Percentiles rank a stretch among this genome's conserved stretches.
These are phyloP conservation scores for Malurus leucopterus DNA, from an alignment of 2,797 vertebrate genomes.

Conservation along the genomic window DNA sequence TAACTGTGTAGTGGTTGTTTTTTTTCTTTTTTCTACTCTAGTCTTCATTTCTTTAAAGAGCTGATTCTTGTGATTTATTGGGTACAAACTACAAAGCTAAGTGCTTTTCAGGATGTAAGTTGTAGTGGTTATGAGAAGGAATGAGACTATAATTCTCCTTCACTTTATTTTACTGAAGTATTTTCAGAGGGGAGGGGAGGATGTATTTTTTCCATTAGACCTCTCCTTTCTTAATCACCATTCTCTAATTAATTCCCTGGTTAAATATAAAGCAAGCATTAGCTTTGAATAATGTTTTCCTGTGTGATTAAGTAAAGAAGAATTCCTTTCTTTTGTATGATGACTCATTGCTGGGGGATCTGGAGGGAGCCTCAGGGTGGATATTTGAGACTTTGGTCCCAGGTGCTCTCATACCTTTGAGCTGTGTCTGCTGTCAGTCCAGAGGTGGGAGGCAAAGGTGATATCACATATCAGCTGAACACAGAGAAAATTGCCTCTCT, in stretches of 20 bases:
- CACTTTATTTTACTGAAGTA: slow-evolving; percentile 44
- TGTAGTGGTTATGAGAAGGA: slow-evolving; percentile 36
- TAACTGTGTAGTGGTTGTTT: not conserved
- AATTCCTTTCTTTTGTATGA: slow-evolving; percentile 64
- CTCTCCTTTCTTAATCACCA: slow-evolving; percentile 62
- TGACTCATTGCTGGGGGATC: slow-evolving; percentile 54
- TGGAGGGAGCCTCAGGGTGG: slow-evolving; percentile 9
- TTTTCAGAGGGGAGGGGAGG: slow-evolving; percentile 16
- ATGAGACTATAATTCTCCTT: slow-evolving; percentile 39
- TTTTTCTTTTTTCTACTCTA: not conserved
- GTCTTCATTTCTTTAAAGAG: slow-evolving; percentile 51
- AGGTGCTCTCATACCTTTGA: slow-evolving; percentile 26
- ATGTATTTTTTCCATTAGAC: slow-evolving; percentile 48
- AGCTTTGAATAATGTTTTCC: slow-evolving; percentile 69
- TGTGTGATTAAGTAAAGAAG: slow-evolving; percentile 63
- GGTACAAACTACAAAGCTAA: slow-evolving; percentile 46
- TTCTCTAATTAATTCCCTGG: slow-evolving; percentile 71
- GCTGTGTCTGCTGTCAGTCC: not conserved
- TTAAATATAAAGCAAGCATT: slow-evolving; percentile 71
- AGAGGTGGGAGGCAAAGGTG: slow-evolving; percentile 5
- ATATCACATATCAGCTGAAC: not conserved
- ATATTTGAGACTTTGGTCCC: slow-evolving; percentile 34
- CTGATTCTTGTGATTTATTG: slow-evolving; percentile 44
- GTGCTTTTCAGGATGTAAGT: slow-evolving; percentile 50
- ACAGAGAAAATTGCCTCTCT: not conserved